Evolutionary conservation across 2,113 vertebrate species (phyloP), one percentile per base, ranked within the genome.

Genomic region (Stercorarius parasiticus): DNA sequence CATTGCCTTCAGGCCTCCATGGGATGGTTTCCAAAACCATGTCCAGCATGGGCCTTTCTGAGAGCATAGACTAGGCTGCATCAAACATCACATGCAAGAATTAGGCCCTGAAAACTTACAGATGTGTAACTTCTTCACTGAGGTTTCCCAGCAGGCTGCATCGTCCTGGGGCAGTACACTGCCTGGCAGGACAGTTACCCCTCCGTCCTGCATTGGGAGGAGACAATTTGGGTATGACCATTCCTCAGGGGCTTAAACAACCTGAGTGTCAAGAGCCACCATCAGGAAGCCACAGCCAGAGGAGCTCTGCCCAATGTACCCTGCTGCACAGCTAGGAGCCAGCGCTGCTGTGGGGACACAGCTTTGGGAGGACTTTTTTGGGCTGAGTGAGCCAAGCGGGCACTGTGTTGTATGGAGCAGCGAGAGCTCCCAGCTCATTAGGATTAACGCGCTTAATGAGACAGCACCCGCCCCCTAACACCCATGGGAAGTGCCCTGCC

Each of bases 331-430:
- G 15, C 0, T 32, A 53, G 43, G 12, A 78, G 15, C 7, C 9
- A 34, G n/a, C 4, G 4, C 29, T 76, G 22, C 13, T 5, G 2
- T 38, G n/a, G 15, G 9, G 34, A n/a, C 2, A 1, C 3, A 38
- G 14, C 8, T 65, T 50, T 67, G 25, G n/a, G 13, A 62, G 4
- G 4, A n/a, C 2, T 26, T n/a, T 45, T 65, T 15, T 13, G 34
- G 50, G 15, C 7, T 58, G 21, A 78, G 18, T 5, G 8, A 66
- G 7, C 3, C 7, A 42, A 69, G 47, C 13, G 52, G 59, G 9
- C 16, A 15, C 18, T 56, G 0, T 22, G 19, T 40, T 4, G 2
- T 27, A 23, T 2, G 13, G 22, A 62, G 25, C 30, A 82, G 16
- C 15, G 10, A 88, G 30, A 43, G 2, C 25, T 42, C 38, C 27